Evolutionary conservation across 2,888 invertebrate species (phyloP).

Genomic region (Tipula unca): DNA sequence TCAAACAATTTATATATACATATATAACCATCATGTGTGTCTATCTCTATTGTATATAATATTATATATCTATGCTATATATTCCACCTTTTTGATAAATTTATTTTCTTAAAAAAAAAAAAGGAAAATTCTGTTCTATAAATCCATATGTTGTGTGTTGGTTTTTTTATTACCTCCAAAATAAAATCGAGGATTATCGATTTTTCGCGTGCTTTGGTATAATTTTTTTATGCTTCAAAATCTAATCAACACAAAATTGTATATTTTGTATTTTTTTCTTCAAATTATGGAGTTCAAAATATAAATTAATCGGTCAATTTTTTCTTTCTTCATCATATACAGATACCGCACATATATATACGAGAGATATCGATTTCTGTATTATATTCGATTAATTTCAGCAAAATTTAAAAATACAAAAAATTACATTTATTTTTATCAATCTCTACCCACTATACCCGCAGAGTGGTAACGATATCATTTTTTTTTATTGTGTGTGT

Average conservation of each 20-base stretch:
- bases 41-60: background rate
- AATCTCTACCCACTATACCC: background rate
- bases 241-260: background rate
- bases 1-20: background rate
- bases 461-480: background rate
- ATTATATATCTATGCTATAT: background rate
- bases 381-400: background rate
- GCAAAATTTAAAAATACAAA: background rate
- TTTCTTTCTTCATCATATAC: background rate
- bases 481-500: background rate
- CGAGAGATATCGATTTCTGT: background rate
- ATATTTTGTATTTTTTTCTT: background rate
- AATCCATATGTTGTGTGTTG: background rate
- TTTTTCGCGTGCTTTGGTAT: background rate
- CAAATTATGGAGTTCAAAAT: background rate
- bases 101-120: background rate
- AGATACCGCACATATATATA: background rate
- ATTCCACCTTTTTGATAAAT: background rate
- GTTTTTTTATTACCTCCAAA: background rate
- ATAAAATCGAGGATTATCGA: background rate
- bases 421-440: background rate
- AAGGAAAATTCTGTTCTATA: background rate
- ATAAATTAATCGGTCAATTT: background rate
- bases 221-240: background rate
- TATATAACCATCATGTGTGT: background rate